These are phyloP conservation scores for Brachionus plicatilis DNA, from an alignment of 1,140 invertebrate genomes.

Conservation along the genomic window DNA sequence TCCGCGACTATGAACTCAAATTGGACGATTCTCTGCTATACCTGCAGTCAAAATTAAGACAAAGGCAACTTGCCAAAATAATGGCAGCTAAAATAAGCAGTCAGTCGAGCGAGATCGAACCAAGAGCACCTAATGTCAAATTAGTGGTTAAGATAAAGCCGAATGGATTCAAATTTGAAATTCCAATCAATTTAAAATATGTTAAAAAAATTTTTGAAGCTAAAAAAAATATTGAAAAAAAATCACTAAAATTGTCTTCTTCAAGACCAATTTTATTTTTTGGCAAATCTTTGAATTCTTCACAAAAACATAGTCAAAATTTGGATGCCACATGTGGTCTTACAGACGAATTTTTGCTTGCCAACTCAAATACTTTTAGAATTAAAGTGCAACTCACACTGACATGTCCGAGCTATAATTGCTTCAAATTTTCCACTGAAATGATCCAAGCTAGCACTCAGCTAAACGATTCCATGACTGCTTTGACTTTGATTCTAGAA, in stretches of 20 bases:
- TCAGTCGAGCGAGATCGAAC: neutral
- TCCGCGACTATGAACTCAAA: neutral
- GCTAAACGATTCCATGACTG: neutral
- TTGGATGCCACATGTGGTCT: neutral
- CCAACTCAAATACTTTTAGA: slow-evolving; percentile 2
- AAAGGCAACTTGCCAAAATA: neutral
- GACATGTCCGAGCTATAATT: neutral
- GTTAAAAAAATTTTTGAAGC: neutral
- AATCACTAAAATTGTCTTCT: neutral
- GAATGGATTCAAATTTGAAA: slow-evolving; percentile 25
- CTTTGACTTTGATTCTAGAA: neutral
- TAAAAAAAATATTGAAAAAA: neutral
- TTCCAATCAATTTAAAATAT: slow-evolving; percentile 3
- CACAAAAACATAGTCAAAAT: neutral
- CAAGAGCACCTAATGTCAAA: neutral
- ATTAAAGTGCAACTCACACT: neutral
- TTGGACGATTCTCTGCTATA: neutral
- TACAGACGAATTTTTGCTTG: neutral
- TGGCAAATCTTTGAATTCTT: neutral
- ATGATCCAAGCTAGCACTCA: neutral
- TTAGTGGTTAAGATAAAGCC: slow-evolving; percentile 9
- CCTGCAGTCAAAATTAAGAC: neutral
- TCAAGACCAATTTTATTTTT: slow-evolving; percentile 20
- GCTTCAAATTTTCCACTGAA: neutral
- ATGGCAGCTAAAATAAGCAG: neutral